These are phyloP conservation scores for Agrochola circellaris DNA, from an alignment of 2,888 invertebrate species.

Conservation along the genomic window DNA sequence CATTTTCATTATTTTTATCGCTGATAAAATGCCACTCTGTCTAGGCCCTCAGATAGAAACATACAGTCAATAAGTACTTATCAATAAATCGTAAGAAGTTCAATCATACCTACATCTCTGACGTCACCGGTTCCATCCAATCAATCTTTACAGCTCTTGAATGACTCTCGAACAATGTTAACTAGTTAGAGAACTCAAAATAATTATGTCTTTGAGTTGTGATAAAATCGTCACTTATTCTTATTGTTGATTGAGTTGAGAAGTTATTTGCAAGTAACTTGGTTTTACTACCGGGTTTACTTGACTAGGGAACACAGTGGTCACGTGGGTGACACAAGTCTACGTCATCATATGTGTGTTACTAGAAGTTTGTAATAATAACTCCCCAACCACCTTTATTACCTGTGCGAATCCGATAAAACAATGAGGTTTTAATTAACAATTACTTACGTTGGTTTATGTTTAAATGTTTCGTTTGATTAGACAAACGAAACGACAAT, in stretches of 20 bases:
- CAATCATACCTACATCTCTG: conserved; percentile 11
- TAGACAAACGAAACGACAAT: no score
- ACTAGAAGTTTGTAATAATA: no score
- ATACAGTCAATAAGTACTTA: background rate
- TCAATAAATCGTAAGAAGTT: conserved; percentile 10
- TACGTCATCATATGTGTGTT: no score
- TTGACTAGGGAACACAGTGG: background rate
- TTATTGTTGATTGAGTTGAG: conserved; percentile 28
- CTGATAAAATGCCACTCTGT: background rate
- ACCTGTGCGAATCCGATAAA: no score
- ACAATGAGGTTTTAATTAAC: no score
- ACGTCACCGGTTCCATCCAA: conserved; percentile 26
- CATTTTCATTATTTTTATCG: background rate
- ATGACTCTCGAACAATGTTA: conserved; percentile 25
- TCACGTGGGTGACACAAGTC: no score
- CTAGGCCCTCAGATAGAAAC: background rate
- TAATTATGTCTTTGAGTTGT: conserved; percentile 26
- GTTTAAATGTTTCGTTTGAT: no score
- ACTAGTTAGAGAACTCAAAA: conserved; percentile 23
- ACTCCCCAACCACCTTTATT: no score
- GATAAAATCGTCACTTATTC: conserved; percentile 26
- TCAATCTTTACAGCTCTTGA: conserved; percentile 27
- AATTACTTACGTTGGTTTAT: no score
- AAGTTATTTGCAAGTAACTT: conserved; percentile 3
- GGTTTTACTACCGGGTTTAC: conserved; percentile 6